Evolutionary conservation across 2,113 vertebrate genomes (phyloP).

Genomic region (Dipodomys stephensi): DNA sequence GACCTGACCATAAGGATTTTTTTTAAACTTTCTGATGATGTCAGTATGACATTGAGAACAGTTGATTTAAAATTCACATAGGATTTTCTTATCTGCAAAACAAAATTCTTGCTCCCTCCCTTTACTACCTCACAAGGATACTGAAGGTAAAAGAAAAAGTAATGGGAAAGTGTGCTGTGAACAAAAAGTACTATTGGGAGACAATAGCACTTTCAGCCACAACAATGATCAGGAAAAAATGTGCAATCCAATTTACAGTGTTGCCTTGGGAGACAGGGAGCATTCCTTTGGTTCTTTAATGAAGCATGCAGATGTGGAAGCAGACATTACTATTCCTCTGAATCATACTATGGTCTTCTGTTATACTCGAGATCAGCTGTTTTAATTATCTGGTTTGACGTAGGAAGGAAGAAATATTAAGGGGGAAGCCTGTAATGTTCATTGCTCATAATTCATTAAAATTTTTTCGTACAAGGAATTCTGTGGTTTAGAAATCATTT

Average conservation of each 20-base stretch:
- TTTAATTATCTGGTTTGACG: constrained; percentile 64
- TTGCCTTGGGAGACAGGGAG: constrained; percentile 55
- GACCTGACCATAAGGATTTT: constrained; percentile 33
- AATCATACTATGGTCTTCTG: constrained; percentile 50
- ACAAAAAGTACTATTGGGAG: constrained; percentile 28
- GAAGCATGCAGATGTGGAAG: constrained; percentile 64
- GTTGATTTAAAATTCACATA: constrained; percentile 26
- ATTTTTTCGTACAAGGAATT: constrained; percentile 69
- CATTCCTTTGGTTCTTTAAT: constrained; percentile 25
- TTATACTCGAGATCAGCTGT: constrained; percentile 48
- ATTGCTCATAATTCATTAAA: constrained; percentile 78
- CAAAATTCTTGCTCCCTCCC: constrained; percentile 51
- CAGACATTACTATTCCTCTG: constrained; percentile 17
- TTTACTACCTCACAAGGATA: constrained; percentile 69
- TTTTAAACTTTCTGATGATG: constrained; percentile 29
- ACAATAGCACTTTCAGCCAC: constrained; percentile 32
- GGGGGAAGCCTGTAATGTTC: constrained; percentile 68
- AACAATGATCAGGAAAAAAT: constrained; percentile 38
- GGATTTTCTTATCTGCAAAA: constrained; percentile 63
- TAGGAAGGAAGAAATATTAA: constrained; percentile 74
- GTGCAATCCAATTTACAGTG: constrained; percentile 37
- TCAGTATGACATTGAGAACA: constrained; percentile 8
- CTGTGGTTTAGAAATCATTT: constrained; percentile 73
- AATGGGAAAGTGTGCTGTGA: neutral
- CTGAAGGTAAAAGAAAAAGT: constrained; percentile 49